These are phyloP conservation scores for Catharus ustulatus DNA, from an alignment of 2,797 vertebrate genomes.

Conservation along the genomic window DNA sequence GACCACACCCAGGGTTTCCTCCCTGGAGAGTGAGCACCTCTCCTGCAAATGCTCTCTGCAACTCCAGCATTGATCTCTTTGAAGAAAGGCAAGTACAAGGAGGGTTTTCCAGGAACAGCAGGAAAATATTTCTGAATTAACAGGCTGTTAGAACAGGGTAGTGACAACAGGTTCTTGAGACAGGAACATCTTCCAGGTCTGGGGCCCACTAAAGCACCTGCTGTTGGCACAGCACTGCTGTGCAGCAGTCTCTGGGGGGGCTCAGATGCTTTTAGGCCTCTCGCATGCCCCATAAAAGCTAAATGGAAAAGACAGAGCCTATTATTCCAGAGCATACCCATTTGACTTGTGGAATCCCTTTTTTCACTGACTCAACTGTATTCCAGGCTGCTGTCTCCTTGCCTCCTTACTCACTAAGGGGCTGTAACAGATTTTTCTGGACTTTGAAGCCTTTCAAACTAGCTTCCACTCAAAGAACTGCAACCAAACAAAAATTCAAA, in stretches of 20 bases:
- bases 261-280: background rate
- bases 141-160: background rate
- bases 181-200: background rate
- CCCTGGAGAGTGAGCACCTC: fast-evolving
- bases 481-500: background rate
- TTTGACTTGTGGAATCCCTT: background rate
- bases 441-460: background rate
- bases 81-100: background rate
- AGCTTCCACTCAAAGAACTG: background rate
- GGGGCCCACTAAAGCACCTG: background rate
- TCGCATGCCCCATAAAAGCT: background rate
- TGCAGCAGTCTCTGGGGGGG: background rate
- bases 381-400: background rate
- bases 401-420: background rate
- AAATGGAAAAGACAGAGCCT: background rate
- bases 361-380: background rate
- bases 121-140: background rate
- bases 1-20: background rate
- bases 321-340: background rate
- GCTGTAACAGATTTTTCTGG: background rate
- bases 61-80: background rate
- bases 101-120: background rate
- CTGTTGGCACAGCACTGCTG: background rate
- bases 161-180: background rate
- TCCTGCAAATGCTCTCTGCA: background rate